Evolutionary conservation across 2,888 invertebrate species (phyloP), one percentile per base, ranked within the genome.

Genomic region (Hyles lineata): DNA sequence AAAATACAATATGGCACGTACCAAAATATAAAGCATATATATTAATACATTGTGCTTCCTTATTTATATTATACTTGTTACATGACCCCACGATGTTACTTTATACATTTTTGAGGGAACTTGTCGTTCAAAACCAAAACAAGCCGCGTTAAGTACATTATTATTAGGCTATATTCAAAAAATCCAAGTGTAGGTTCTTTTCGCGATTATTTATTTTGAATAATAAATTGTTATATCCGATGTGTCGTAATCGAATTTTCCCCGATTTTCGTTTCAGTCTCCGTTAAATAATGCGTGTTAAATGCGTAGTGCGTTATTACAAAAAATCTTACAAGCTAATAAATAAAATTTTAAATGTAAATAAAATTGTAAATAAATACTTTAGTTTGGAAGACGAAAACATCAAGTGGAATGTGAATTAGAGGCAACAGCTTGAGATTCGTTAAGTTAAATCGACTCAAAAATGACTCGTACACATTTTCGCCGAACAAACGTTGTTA

Each of bases 341-440:
- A 63, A 67, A 67, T 72, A 67, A n/a, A 67, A 67, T 23, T 67
- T 67, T 67, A 35, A 67, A 59, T 62, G 50, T 43, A 71, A 72
- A 59, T 63, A 72, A 72, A 62, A 52, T 61, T 71, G 32, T 71
- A 70, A 73, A 60, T 67, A 74, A 76, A 76, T 73, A 73, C 52
- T 71, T 35, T 35, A 62, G 21, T 74, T 77, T 80, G 80, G 80
- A 80, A 80, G 80, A 80, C 79, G 72, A 76, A 78, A 74, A 75
- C 70, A 58, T 75, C 32, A 70, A 62, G 70, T 75, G 78, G 78
- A 80, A 80, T 80, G 78, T 76, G 70, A 72, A 67, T 74, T 72
- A 71, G 71, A 73, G 61, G 43, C 29, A 29, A 62, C 29, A 8
- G 67, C 23, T 43, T 50, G 67, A 67, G 50, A 67, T 67, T 67